A percentile compares a stretch with the other conserved stretches of the same genome.
phyloP scores from a whole-genome alignment of 2,888 invertebrate species.

The Plebejus anna region DNA sequence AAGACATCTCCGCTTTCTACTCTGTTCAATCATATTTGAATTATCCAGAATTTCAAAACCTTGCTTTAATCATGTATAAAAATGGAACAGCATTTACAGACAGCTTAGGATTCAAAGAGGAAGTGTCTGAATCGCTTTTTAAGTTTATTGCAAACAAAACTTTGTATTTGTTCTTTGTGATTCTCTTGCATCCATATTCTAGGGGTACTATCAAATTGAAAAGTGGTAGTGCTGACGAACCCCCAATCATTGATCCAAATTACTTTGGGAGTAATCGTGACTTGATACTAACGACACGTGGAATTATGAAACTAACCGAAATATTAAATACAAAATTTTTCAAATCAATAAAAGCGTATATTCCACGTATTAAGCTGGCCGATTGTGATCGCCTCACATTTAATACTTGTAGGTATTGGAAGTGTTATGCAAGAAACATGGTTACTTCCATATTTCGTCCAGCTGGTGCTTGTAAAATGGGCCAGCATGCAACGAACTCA shows the following conservation, averaged over 20 bases:
- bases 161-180: conserved; percentile 53
- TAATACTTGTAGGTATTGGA: conserved; percentile 52
- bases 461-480: conserved; percentile 32
- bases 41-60: conserved; percentile 54
- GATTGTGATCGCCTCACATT: conserved; percentile 47
- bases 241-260: conserved; percentile 81
- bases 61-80: conserved; percentile 46
- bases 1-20: conserved; percentile 71
- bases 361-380: conserved; percentile 47
- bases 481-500: conserved; percentile 5
- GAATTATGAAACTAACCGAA: conserved; percentile 49
- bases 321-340: conserved; percentile 48
- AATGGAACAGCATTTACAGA: conserved; percentile 43
- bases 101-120: conserved; percentile 43
- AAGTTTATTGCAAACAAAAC: conserved; percentile 48
- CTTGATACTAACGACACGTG: conserved; percentile 50
- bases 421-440: conserved; percentile 69
- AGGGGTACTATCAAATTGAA: conserved; percentile 77
- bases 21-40: conserved; percentile 47
- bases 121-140: conserved; percentile 44
- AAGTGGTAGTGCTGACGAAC: conserved; percentile 76
- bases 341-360: conserved; percentile 45
- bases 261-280: conserved; percentile 81
- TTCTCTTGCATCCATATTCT: conserved; percentile 70
- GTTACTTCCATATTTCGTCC: conserved; percentile 32